phyloP scores from a whole-genome alignment of 2,888 invertebrate genomes.

The Lasioglossum figueresi region DNA sequence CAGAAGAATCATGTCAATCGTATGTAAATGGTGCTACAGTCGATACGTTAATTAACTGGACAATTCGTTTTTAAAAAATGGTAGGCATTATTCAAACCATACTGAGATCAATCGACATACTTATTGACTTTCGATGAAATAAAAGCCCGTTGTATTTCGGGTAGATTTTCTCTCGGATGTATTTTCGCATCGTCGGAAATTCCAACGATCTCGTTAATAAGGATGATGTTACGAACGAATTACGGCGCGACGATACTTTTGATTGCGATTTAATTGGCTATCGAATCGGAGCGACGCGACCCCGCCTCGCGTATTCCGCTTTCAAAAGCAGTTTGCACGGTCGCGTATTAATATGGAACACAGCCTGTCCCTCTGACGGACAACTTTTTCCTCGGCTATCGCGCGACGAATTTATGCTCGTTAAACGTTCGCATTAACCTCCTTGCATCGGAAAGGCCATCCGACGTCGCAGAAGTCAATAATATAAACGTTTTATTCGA shows the following conservation, averaged over 20 bases:
- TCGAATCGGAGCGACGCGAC: not conserved
- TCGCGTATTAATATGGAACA: not conserved
- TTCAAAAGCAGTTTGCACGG: slow-evolving; percentile 6
- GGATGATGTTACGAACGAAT: not conserved
- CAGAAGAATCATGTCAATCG: not conserved
- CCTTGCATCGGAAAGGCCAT: not conserved
- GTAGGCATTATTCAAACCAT: not conserved
- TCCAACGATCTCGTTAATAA: slow-evolving; percentile 10
- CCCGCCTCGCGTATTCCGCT: not conserved
- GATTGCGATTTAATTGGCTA: slow-evolving; percentile 19
- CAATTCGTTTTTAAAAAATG: not conserved
- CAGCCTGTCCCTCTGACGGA: not conserved
- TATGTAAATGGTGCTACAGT: not conserved
- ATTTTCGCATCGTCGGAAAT: not conserved
- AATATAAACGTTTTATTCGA: slow-evolving; percentile 31
- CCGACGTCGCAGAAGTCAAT: slow-evolving; percentile 8
- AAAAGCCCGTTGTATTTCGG: not conserved
- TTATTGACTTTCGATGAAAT: not conserved
- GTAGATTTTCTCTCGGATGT: not conserved
- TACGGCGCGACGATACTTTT: not conserved
- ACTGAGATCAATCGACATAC: not conserved
- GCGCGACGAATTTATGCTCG: slow-evolving; percentile 23
- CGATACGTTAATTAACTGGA: not conserved
- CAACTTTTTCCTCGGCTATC: slow-evolving; percentile 10
- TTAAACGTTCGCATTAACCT: slow-evolving; percentile 18